Evolutionary conservation across 2,888 invertebrate genomes (phyloP), one percentile per base, ranked within the genome.

Genomic region (Melangyna quadrimaculata): DNA sequence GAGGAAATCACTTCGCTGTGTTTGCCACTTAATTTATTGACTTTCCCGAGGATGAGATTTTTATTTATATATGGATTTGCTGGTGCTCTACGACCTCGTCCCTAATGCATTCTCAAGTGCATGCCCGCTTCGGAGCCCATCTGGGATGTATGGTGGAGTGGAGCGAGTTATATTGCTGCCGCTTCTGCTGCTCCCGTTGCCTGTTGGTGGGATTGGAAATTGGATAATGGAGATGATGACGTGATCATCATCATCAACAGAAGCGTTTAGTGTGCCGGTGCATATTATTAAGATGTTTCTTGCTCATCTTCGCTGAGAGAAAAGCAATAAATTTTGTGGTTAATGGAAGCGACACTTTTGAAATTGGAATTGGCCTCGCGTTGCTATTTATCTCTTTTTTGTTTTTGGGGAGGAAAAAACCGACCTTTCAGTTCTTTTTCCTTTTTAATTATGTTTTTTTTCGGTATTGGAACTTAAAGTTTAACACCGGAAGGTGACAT

Each of bases 21-120:
- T 81, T 83, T 79, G 78, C 77, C 80, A 77, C 86, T 78, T 86
- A 80, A 86, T 86, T 86, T 86, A 86, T 86, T 86, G 86, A 86
- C 86, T 86, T 78, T 86, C 77, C 63, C 73, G 86, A 80, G 72
- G 86, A 80, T 73, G 86, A 86, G 86, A 86, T 86, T 86, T 86
- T 86, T 86, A 86, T 86, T 81, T 86, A 86, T 86, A 86, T 86
- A 86, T 86, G 86, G 73, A 81, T 86, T 86, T 81, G 69, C 69
- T 57, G 80, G 32, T 86, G 80, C 80, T 77, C 86, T 81, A 69
- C 81, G 71, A 81, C 80, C 77, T 70, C 77, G 77, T 77, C 73
- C 80, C 86, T 86, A 86, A 86, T 86, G 86, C 86, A 86, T 86
- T 86, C 86, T 86, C 86, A 86, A 86, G 86, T 86, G 86, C 73